Base-by-base conservation (phyloP, 1,140 invertebrate genomes). In the Micrasema minimum region DNA sequence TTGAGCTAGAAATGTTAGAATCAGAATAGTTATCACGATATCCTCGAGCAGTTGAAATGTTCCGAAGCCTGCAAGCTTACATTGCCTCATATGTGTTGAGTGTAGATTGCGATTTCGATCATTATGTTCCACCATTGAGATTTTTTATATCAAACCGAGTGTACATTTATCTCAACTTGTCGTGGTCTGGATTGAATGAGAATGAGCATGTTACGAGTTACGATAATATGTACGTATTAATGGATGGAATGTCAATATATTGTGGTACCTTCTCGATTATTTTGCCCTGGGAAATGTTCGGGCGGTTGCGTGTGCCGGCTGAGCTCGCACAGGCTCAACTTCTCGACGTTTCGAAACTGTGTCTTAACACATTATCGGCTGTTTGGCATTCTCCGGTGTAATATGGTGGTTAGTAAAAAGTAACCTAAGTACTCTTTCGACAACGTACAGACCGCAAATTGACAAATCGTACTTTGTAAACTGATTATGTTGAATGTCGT, bases 211-310 rank as follows among this genome's bases (percentile, higher is more conserved):
- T 57, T 35, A 57, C 23, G 18, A 12, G n/a, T 1, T 51, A 14
- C 14, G n/a, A n/a, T n/a, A n/a, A n/a, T n/a, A 31, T 57, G 18
- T 4, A 2, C n/a, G 12, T 18, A 31, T 46, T 64, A 64, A 64
- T 46, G n/a, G 59, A 45, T 45, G 43, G 59, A 59, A 64, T 46
- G 59, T 64, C 59, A 64, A 64, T 64, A 64, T 64, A 64, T 31
- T 64, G 43, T 46, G 59, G 43, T 64, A 18, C 59, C 22, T 31
- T 46, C 59, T 64, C 59, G 38, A 64, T 45, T 45, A 64, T 45
- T 64, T 64, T 23, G 16, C 43, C 41, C 43, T 64, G 59, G 59
- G 59, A 64, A 64, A 64, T 31, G 23, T 64, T 64, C 41, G 59
- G 7, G 6, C 22, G 9, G 43, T 23, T 26, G 38, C 41, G 16